Base-by-base conservation (phyloP, 2,888 invertebrate genomes). In the Anoplius nigerrimus region DNA sequence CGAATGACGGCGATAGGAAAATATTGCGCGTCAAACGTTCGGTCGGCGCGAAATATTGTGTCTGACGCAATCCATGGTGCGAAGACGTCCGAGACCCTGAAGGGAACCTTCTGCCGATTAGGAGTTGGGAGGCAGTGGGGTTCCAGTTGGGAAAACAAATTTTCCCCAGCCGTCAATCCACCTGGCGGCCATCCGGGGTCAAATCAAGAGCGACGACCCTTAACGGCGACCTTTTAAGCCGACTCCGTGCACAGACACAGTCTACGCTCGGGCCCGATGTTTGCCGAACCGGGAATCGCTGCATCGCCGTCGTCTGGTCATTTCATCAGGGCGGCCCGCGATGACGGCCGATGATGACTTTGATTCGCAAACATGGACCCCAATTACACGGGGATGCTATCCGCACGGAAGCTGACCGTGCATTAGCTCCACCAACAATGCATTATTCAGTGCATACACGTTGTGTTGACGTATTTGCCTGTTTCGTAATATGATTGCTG, bases 361-460 rank as follows among this genome's bases (percentile, higher is more conserved):
- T 87, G 88, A 87, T 88, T 88, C 85, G 86, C 87, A 88, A 88
- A 88, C 88, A 88, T 83, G 84, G 79, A 83, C 82, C 84, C 85
- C 88, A 88, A 88, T 88, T 88, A 88, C 85, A 86, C 81, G 77
- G 81, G 77, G 76, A 74, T 71, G 63, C 71, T 77, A 76, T 78
- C 72, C 76, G 75, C 66, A 77, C 82, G 82, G 82, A 81, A 81
- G 87, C 87, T 86, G 88, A 87, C 85, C 84, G 83, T 88, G 88
- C 88, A 88, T 88, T 88, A 88, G 86, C 86, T 87, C 84, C 87
- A 88, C 86, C 87, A 88, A 88, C 88, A 88, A 88, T 88, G 87
- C 88, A 87, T 88, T 88, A 88, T 88, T 87, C 87, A 86, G 83
- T 79, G 82, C 82, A 82, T 78, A 82, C 83, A 77, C 78, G 78